Base-by-base conservation (phyloP, 1,140 invertebrate genomes). In the Palaemon carinicauda region DNA sequence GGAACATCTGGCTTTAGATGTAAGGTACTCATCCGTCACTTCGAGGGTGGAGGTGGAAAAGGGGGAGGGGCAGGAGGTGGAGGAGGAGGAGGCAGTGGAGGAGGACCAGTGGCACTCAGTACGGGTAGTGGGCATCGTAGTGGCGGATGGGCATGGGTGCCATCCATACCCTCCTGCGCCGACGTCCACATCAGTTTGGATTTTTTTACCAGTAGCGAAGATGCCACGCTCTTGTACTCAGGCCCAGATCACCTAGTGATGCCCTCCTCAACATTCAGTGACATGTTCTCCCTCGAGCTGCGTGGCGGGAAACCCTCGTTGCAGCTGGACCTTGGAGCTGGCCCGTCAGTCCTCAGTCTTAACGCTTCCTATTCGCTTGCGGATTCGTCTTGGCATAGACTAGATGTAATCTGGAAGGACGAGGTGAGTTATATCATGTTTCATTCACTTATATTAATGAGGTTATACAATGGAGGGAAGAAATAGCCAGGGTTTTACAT, bases 151-250 rank as follows among this genome's bases (percentile, higher is more conserved):
- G 84, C 84, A 17, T 80, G 77, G 75, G 77, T 80, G 27, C 56
- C 75, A 10, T 53, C 84, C 29, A 56, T 87, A 24, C 85, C 85
- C 7, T 71, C 85, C 3, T 87, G 85, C 52, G 71, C 86, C 3
- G 86, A 87, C 41, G 41, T 87, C 54, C 86, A 87, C 53, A 17
- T 87, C 21, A 87, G 79, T 56, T 41, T 87, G 15, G 86, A 87
- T 17, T 24, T 87, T 3, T 54, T 87, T 7, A 87, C 80, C 17
- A 51, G 19, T 7, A 53, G 31, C 12, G 21, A 52, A 9, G 86
- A 80, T 19, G 86, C 71, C 7, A 77, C 56, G 17, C 80, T 87
- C 7, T 80, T 87, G 19, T 87, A 82, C 56, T 65, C 79, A 24
- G 80, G 86, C 24, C 74, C 80, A 19, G 79, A 81, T 19, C 56